A percentile compares a stretch with the other conserved stretches of the same genome.
These are phyloP conservation scores for Phrynocephalus vlangalii DNA, from an alignment of 2,797 vertebrate genomes.

Conservation along the genomic window DNA sequence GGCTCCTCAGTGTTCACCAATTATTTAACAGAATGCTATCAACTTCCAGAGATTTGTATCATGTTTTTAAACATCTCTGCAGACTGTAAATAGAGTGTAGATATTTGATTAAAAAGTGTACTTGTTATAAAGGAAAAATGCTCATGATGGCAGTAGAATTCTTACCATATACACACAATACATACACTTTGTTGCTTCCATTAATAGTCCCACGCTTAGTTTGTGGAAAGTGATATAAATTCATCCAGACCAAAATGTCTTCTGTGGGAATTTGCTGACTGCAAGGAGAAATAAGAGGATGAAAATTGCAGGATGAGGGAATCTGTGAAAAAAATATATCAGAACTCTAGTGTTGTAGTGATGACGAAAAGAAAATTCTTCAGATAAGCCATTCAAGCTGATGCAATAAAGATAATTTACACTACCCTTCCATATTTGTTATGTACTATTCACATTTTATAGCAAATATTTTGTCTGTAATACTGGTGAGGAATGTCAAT, in stretches of 20 bases:
- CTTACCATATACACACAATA: constrained; percentile 68
- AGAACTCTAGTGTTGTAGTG: constrained; percentile 53
- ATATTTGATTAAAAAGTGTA: constrained; percentile 60
- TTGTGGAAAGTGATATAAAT: constrained; percentile 52
- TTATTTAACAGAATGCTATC: constrained; percentile 44
- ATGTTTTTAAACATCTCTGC: constrained; percentile 27
- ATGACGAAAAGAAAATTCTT: constrained; percentile 31
- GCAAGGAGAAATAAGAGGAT: not conserved
- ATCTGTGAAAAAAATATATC: constrained; percentile 34
- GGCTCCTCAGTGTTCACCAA: constrained; percentile 43
- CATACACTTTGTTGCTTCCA: constrained; percentile 47
- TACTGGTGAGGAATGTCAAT: not conserved
- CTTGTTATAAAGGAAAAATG: constrained; percentile 79
- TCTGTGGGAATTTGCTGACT: constrained; percentile 45
- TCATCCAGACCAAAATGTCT: constrained; percentile 51
- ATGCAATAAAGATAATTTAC: constrained; percentile 13
- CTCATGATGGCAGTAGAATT: constrained; percentile 84
- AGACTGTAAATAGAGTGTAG: constrained; percentile 29
- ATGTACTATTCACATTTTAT: not conserved
- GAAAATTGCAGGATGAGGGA: constrained; percentile 40
- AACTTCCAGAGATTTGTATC: constrained; percentile 1
- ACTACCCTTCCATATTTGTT: not conserved
- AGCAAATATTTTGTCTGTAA: not conserved
- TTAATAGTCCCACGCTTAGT: constrained; percentile 61
- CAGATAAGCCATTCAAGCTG: constrained; percentile 48